phyloP scores from a whole-genome alignment of 2,113 vertebrate species.

The Dolichallabes microphthalmus region DNA sequence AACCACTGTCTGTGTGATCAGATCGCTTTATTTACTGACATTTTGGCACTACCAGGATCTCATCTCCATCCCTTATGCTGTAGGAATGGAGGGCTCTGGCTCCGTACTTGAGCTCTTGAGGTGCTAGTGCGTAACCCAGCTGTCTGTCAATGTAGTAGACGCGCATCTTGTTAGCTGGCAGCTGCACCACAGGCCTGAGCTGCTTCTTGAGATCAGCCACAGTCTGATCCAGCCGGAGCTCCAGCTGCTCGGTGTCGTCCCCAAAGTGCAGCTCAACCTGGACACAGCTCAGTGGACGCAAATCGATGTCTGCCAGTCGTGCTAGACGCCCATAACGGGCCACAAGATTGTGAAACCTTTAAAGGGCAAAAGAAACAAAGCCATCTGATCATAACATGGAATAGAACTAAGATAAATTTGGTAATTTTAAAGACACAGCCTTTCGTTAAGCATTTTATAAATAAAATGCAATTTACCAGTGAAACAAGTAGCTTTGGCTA shows the following conservation, averaged over 20 bases:
- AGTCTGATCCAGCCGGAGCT: constrained; percentile 69
- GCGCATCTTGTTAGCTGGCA: constrained; percentile 84
- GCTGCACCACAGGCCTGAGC: constrained; percentile 81
- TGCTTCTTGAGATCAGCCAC: constrained; percentile 92
- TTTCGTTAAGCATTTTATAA: not conserved
- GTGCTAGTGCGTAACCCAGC: constrained; percentile 76
- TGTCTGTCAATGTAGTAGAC: constrained; percentile 90
- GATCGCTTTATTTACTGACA: constrained; percentile 71
- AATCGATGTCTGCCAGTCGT: constrained; percentile 90
- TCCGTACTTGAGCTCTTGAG: constrained; percentile 90
- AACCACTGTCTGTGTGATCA: not conserved
- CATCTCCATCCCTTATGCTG: constrained; percentile 90
- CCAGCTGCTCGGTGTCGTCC: constrained; percentile 81
- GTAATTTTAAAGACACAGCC: not conserved
- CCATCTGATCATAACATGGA: not conserved
- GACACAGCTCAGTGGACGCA: constrained; percentile 81
- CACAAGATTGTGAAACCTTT: constrained; percentile 88
- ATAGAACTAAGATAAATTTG: not conserved
- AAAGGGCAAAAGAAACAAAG: constrained; percentile 17
- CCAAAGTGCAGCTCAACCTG: constrained; percentile 89
- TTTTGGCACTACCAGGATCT: constrained; percentile 89
- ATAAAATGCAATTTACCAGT: not conserved
- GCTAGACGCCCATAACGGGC: constrained; percentile 91
- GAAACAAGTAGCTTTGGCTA: not conserved
- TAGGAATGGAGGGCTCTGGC: constrained; percentile 88